Percentiles rank a stretch among this genome's conserved stretches.
Evolutionary conservation across 2,113 vertebrate species (phyloP).

Genomic region (Forbesichthys agassizii): DNA sequence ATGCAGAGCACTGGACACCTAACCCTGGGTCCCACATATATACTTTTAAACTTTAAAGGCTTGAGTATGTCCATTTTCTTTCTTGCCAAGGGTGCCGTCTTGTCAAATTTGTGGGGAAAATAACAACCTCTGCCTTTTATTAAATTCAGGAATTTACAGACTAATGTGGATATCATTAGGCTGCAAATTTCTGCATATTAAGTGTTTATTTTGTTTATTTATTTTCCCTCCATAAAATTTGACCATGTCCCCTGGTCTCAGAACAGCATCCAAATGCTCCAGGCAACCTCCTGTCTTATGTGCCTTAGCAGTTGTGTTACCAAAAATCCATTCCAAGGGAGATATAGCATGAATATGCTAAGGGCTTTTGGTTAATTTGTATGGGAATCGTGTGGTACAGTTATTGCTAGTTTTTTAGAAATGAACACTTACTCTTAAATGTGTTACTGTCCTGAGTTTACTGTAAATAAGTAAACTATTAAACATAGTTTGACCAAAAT

Average conservation of each 20-base stretch:
- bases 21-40: background rate
- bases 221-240: background rate
- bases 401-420: background rate
- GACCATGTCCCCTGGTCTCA: background rate
- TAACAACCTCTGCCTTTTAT: background rate
- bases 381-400: background rate
- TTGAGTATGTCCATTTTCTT: background rate
- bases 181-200: background rate
- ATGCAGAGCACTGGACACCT: background rate
- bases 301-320: background rate
- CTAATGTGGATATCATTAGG: background rate
- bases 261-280: background rate
- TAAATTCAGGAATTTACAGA: background rate
- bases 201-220: background rate
- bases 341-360: background rate
- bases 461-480: background rate
- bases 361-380: background rate
- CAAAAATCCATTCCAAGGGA: background rate
- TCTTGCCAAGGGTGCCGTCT: background rate
- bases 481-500: background rate
- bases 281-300: background rate
- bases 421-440: conserved; percentile 21
- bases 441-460: background rate
- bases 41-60: background rate
- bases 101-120: background rate